Conservation (phyloP, 35 echinoderm and acorn worm species). For the Ophioderma brevispina region DNA sequence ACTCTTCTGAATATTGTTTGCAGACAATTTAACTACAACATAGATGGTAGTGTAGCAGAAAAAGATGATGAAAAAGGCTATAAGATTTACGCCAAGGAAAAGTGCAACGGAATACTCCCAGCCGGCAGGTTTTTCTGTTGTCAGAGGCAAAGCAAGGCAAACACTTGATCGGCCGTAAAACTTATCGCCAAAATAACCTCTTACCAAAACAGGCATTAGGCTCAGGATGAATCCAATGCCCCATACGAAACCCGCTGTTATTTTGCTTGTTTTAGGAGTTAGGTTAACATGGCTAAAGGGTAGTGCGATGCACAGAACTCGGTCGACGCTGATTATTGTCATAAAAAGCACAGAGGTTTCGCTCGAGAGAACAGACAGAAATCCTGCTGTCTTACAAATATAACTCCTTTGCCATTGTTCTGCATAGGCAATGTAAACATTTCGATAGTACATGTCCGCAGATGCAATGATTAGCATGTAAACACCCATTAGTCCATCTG, state of each 20-base stretch:
- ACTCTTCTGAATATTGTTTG: no score
- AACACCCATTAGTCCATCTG: constrained; percentile 38
- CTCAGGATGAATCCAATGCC: constrained; percentile 34
- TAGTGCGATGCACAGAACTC: not conserved
- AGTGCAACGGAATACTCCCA: no score
- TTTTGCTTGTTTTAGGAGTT: not conserved
- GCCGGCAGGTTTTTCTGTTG: constrained; percentile 52
- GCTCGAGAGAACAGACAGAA: constrained; percentile 47
- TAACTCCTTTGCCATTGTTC: constrained; percentile 45
- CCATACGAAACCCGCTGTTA: constrained; percentile 19
- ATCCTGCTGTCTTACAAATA: constrained; percentile 39
- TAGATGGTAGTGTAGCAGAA: no score
- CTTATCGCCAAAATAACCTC: constrained; percentile 38
- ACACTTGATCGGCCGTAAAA: constrained; percentile 82
- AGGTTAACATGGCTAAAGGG: constrained; percentile 3
- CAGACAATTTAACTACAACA: no score
- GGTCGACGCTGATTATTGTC: constrained; percentile 51
- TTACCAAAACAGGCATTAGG: constrained; percentile 43
- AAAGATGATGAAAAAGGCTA: no score
- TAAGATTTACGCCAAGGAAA: no score
- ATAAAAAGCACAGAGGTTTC: constrained; percentile 45
- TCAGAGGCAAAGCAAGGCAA: constrained; percentile 73
- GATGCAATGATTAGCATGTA: constrained; percentile 68
- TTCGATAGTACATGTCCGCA: constrained; percentile 42
- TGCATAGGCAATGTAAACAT: constrained; percentile 30